Evolutionary conservation across 2,113 vertebrate species (phyloP).

Genomic region (Leucosticte australis): DNA sequence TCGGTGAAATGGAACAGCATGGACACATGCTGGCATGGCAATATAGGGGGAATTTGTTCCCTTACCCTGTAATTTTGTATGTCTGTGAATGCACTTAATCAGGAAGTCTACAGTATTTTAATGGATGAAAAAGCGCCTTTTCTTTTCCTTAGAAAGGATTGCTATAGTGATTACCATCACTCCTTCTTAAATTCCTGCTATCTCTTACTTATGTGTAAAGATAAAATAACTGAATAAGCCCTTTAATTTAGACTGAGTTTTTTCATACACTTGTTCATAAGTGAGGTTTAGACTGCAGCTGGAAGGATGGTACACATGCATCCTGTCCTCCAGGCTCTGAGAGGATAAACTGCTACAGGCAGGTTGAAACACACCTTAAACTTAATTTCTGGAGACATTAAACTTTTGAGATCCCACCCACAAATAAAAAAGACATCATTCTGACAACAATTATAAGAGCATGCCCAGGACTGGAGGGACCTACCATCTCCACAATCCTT

Average conservation of each 20-base stretch:
- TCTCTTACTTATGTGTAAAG: background rate
- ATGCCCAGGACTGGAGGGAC: background rate
- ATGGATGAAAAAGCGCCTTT: rapidly evolving
- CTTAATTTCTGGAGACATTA: background rate
- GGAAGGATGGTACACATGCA: background rate
- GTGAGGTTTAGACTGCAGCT: background rate
- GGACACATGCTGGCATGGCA: background rate
- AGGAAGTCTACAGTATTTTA: background rate
- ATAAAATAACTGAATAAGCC: background rate
- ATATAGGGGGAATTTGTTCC: background rate
- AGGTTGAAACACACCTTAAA: background rate
- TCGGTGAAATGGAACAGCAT: background rate
- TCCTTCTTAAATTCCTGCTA: background rate
- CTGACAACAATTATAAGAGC: background rate
- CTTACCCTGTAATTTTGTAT: background rate
- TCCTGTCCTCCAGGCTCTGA: background rate
- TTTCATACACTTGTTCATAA: background rate
- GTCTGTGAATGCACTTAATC: background rate
- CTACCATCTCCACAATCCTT: background rate
- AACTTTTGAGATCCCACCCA: background rate
- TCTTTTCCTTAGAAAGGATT: background rate
- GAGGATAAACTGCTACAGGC: background rate
- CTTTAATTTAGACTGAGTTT: background rate
- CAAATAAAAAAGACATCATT: background rate
- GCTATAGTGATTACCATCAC: background rate